A percentile compares a stretch with the other conserved stretches of the same genome.
Conservation (phyloP, 2,113 vertebrate species). For the Hiodon tergisus region DNA sequence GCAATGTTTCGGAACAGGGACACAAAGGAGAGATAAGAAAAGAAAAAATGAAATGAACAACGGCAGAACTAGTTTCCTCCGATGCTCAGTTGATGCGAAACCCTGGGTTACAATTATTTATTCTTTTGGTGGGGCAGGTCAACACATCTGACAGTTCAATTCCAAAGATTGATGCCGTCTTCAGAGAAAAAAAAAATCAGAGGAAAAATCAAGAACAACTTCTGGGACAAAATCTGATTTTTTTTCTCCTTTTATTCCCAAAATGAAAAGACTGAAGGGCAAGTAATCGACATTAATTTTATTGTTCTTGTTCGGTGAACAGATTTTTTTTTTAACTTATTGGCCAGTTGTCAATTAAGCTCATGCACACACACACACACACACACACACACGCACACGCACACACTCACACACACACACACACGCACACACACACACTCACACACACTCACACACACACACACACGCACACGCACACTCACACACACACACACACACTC, state of each 20-base stretch:
- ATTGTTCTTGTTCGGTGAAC: too few species aligned
- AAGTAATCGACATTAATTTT: slow-evolving; percentile 30
- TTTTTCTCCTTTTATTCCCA: background rate
- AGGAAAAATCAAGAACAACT: background rate
- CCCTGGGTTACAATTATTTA: slow-evolving; percentile 19
- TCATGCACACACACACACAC: too few species aligned
- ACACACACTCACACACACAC: too few species aligned
- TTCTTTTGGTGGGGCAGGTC: slow-evolving; percentile 58
- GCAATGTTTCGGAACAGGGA: too few species aligned
- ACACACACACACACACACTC: too few species aligned
- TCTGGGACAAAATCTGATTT: slow-evolving; percentile 2
- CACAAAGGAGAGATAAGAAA: background rate
- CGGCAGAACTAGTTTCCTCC: background rate
- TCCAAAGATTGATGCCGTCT: slow-evolving; percentile 64
- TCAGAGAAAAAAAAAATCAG: background rate
- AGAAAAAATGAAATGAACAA: background rate
- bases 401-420: too few species aligned
- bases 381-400: too few species aligned
- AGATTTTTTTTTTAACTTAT: too few species aligned
- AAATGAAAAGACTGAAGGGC: slow-evolving; percentile 21
- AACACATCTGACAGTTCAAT: slow-evolving; percentile 68
- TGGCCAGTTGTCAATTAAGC: too few species aligned
- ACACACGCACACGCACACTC: too few species aligned
- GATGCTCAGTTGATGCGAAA: slow-evolving; percentile 41
- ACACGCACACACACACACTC: too few species aligned